Base-by-base conservation (phyloP, 2,888 invertebrate genomes). In the Hemicrepidius hirtus region DNA sequence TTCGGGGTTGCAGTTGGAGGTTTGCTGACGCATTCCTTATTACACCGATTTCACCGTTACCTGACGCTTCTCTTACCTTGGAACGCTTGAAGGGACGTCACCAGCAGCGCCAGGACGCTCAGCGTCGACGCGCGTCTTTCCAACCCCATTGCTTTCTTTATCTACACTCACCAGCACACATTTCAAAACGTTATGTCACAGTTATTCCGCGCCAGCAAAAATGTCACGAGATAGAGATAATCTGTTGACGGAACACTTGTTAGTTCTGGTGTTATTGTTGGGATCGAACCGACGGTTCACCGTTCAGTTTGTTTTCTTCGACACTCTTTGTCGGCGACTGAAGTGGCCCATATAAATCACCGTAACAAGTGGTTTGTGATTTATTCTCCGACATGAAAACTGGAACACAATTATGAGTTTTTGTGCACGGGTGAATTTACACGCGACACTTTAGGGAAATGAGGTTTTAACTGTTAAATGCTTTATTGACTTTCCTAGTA, bases 291-390 rank as follows among this genome's bases (percentile, higher is more conserved):
- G 64, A 35, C 55, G 67, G 67, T 57, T 64, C 44, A 16, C 24
- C 68, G 60, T 59, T 49, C 53, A 40, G 60, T 68, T 62, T 62
- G 49, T 60, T 50, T 62, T 60, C 40, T 62, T 60, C 40, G 66
- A 44, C 68, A 75, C 76, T 74, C 75, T 75, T 77, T 74, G 77
- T 76, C 75, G 77, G 77, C 59, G 41, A 73, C 73, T 70, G 67
- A 57, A 71, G 76, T 76, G 68, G 66, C 60, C 60, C 68, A 77
- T 75, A 79, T 80, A 80, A 78, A 81, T 78, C 79, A 77, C 73
- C 72, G 80, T 80, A 80, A 81, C 80, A 80, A 80, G 81, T 80
- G 81, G 80, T 81, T 81, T 76, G 73, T 77, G 77, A 77, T 79
- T 79, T 78, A 75, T 78, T 71, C 69, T 44, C 64, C 49, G 63